Conservation (phyloP, 2,113 vertebrate genomes). For the Uropsilus gracilis region DNA sequence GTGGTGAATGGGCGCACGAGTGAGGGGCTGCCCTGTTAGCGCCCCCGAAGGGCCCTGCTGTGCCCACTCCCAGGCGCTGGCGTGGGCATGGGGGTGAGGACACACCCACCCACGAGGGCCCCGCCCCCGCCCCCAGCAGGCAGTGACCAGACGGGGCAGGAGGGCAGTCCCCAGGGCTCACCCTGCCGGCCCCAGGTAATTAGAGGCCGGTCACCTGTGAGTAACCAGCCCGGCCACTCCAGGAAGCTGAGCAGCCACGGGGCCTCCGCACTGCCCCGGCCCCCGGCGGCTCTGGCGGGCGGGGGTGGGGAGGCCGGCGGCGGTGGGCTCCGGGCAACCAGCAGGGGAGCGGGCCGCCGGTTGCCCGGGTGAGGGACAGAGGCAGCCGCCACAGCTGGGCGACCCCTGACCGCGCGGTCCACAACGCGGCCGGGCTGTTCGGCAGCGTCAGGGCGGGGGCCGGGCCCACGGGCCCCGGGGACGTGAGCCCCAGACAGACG, state of each 20-base stretch:
- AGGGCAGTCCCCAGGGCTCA: background rate
- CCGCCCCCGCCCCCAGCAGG: background rate
- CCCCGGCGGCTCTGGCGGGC: background rate
- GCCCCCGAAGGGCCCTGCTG: background rate
- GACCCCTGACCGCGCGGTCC: background rate
- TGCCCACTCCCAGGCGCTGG: no score
- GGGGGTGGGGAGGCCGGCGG: background rate
- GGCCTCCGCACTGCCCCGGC: constrained; percentile 32
- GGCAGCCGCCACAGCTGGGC: background rate
- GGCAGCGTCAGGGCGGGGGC: background rate
- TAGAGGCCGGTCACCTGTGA: constrained; percentile 54
- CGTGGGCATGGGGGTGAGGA: background rate
- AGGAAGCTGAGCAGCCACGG: constrained; percentile 47
- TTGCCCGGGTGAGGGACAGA: background rate
- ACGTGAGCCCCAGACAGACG: background rate
- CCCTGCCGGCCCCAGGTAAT: background rate
- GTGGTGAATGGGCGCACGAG: background rate
- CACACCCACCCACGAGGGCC: background rate
- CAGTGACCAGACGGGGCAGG: background rate
- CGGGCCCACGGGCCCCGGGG: background rate
- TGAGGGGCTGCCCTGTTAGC: background rate
- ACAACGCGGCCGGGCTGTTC: background rate
- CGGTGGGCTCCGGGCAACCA: background rate
- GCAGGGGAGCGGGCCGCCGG: background rate
- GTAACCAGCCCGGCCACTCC: constrained; percentile 19